Percentiles rank a stretch among this genome's conserved stretches.
phyloP scores from a whole-genome alignment of 30 jellyfish, hydroid and myxozoan genomes.

The Sanderia malayensis region DNA sequence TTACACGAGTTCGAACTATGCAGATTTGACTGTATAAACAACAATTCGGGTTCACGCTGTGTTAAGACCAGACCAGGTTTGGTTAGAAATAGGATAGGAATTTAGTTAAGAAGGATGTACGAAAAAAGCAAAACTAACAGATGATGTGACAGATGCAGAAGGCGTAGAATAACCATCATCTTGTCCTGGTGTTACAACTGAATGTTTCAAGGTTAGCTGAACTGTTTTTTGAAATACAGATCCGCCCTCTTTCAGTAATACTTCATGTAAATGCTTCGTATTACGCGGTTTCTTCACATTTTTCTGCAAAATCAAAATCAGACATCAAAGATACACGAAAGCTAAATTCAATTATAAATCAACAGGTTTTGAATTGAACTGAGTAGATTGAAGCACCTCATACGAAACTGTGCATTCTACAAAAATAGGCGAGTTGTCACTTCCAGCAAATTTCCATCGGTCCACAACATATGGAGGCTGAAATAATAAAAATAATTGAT shows the following conservation, averaged over 20 bases:
- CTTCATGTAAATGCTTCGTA: conserved; percentile 88
- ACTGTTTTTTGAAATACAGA: conserved; percentile 82
- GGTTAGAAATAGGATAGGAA: too few species aligned
- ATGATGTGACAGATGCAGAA: too few species aligned
- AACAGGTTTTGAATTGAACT: neutral
- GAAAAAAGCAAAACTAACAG: too few species aligned
- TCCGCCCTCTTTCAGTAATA: conserved; percentile 87
- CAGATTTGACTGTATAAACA: too few species aligned
- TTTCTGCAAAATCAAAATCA: conserved; percentile 29
- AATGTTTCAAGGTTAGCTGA: conserved; percentile 67
- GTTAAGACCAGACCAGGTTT: too few species aligned
- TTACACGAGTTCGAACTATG: too few species aligned
- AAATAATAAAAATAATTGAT: conserved; percentile 4
- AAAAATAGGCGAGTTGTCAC: conserved; percentile 75
- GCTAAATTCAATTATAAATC: neutral
- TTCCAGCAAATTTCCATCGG: conserved; percentile 73
- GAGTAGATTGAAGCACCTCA: conserved; percentile 43
- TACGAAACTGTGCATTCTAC: conserved; percentile 82
- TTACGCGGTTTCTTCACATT: conserved; percentile 77
- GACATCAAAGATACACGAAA: too few species aligned
- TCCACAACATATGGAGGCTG: conserved; percentile 89
- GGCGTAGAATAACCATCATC: conserved; percentile 72
- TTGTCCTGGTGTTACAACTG: conserved; percentile 47
- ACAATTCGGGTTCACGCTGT: too few species aligned
- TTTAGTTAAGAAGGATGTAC: too few species aligned